Conservation (phyloP, 2,797 vertebrate genomes). For the Avahi laniger region DNA sequence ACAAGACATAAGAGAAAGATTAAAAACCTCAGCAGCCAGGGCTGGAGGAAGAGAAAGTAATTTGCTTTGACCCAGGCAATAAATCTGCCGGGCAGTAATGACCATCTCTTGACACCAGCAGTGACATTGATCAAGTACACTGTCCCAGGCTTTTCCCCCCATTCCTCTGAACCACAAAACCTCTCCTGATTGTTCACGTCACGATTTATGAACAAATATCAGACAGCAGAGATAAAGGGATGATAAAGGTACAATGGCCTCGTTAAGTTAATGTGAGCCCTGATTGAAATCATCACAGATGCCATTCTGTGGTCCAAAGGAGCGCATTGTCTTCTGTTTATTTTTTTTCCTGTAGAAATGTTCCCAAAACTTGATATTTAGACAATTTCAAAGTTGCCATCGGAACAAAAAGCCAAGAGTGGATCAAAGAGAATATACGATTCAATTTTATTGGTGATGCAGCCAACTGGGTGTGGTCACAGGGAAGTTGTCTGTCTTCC, state of each 20-base stretch:
- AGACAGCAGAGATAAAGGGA: slow-evolving; percentile 33
- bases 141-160: slow-evolving; percentile 45
- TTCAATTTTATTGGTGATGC: background rate
- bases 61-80: slow-evolving; percentile 84
- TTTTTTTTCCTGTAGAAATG: background rate
- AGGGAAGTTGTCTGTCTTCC: slow-evolving; percentile 42
- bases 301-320: background rate
- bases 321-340: background rate
- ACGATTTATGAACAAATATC: slow-evolving; percentile 46
- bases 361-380: background rate
- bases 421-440: background rate
- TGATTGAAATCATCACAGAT: slow-evolving; percentile 59
- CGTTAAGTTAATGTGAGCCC: slow-evolving; percentile 15
- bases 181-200: background rate
- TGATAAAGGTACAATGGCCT: background rate
- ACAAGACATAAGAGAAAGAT: slow-evolving; percentile 55
- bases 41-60: slow-evolving; percentile 80
- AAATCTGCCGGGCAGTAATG: slow-evolving; percentile 83
- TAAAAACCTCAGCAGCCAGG: slow-evolving; percentile 39
- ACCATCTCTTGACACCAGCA: slow-evolving; percentile 76
- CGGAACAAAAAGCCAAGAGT: slow-evolving; percentile 26
- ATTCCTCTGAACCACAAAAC: slow-evolving; percentile 48
- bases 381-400: background rate
- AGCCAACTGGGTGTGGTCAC: background rate
- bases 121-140: slow-evolving; percentile 80